Evolutionary conservation across 2,888 invertebrate species (phyloP).

Genomic region (Diaperis boleti): DNA sequence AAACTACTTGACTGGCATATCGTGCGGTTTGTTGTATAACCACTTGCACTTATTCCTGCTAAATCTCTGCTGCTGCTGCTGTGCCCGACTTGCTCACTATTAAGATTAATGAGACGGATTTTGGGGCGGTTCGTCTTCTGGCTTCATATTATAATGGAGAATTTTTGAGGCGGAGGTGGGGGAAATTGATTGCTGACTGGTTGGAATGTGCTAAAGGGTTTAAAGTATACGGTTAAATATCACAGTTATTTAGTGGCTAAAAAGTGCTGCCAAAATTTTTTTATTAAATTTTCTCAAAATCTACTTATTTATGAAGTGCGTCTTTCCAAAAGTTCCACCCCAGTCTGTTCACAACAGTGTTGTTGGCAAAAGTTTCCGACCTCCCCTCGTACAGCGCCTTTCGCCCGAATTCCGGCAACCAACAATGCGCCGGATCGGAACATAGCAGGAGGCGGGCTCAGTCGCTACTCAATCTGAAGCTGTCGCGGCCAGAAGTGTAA

Average conservation of each 20-base stretch:
- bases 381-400: background rate
- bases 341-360: too few species aligned
- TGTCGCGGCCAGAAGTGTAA: slow-evolving; percentile 63
- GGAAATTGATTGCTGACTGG: slow-evolving; percentile 21
- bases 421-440: slow-evolving; percentile 5
- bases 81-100: slow-evolving; percentile 48
- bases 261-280: too few species aligned
- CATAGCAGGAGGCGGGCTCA: slow-evolving; percentile 33
- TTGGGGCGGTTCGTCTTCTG: slow-evolving; percentile 43
- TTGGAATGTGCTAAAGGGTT: too few species aligned
- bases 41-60: slow-evolving; percentile 60
- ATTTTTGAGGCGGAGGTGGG: slow-evolving; percentile 32
- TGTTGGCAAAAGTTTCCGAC: too few species aligned
- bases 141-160: slow-evolving; percentile 32
- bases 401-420: slow-evolving; percentile 3
- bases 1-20: slow-evolving; percentile 64
- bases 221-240: too few species aligned
- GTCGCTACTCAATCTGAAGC: slow-evolving; percentile 63
- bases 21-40: slow-evolving; percentile 63
- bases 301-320: too few species aligned
- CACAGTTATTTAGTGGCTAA: too few species aligned
- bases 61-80: slow-evolving; percentile 38
- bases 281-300: too few species aligned
- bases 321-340: too few species aligned
- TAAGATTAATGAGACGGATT: slow-evolving; percentile 58